These are phyloP conservation scores for Podilymbus podiceps DNA, from an alignment of 2,113 vertebrate species.

Conservation along the genomic window DNA sequence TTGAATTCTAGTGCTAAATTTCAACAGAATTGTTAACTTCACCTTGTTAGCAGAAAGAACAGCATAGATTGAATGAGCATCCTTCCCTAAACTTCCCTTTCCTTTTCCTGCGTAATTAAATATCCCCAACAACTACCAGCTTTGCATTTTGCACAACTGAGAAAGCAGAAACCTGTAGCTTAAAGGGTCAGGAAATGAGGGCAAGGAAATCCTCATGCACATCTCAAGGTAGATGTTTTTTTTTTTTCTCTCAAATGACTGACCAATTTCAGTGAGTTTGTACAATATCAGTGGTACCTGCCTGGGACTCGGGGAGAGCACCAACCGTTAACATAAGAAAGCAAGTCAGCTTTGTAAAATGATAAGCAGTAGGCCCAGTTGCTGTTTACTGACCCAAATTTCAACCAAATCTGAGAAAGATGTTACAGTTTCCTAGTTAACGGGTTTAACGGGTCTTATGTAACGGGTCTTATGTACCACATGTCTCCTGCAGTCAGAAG, in stretches of 20 bases:
- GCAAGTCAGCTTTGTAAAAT: not conserved
- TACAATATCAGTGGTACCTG: not conserved
- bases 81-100: not conserved
- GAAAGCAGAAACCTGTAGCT: not conserved
- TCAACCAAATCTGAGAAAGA: not conserved
- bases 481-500: not conserved
- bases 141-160: not conserved
- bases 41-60: not conserved
- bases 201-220: not conserved
- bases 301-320: not conserved
- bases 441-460: not conserved
- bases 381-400: too few species aligned
- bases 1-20: not conserved
- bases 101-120: not conserved
- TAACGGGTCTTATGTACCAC: not conserved
- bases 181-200: not conserved
- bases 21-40: not conserved
- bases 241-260: not conserved
- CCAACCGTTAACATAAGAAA: not conserved
- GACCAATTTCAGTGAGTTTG: not conserved
- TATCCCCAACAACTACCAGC: too few species aligned
- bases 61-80: accelerated
- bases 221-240: not conserved
- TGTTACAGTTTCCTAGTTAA: not conserved
- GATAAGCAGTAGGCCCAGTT: not conserved